Evolutionary conservation across 1,140 invertebrate species (phyloP), one percentile per base, ranked within the genome.

Genomic region (Dinoponera quadriceps): DNA sequence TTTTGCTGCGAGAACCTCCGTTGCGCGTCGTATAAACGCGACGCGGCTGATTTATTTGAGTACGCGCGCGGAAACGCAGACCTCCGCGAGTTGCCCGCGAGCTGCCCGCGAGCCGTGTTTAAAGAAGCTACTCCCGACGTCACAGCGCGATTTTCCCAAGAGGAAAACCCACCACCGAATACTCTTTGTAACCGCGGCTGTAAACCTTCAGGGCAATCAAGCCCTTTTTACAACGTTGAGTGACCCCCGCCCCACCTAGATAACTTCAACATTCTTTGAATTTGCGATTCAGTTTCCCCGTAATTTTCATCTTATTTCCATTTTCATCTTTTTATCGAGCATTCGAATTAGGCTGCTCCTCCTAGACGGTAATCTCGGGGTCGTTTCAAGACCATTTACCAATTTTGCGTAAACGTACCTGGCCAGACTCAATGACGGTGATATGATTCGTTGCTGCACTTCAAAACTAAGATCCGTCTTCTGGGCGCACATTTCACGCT

Each of bases 11-110:
- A 44, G 38, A 44, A 55, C 7, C 25, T 27, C 44, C 38, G 13
- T 29, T 29, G 49, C 22, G 20, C 14, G n/a, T 80, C 33, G 51
- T 14, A 71, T 57, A 80, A 80, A 59, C 48, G 66, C 25, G 27
- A 33, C 13, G 11, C 1, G 27, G 14, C 1, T 59, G 66, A 80
- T 69, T 80, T 69, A 80, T 69, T 80, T 18, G 22, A 71, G 57
- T 71, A 22, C n/a, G 51, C 51, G 33, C n/a, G 22, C 27, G 54
- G 55, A 75, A 55, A 69, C 68, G 13, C n/a, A 55, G n/a, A 16
- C 14, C 25, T 9, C 22, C 7, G 7, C 20, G n/a, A 78, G 18
- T 69, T 69, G 7, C 38, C n/a, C 38, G 44, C 44, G 3, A 14
- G 55, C 1, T 14, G n/a, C 54, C 1, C n/a, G n/a, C 54, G n/a